Evolutionary conservation across 2,113 vertebrate genomes (phyloP).

Genomic region (Plecturocebus donacophilus): DNA sequence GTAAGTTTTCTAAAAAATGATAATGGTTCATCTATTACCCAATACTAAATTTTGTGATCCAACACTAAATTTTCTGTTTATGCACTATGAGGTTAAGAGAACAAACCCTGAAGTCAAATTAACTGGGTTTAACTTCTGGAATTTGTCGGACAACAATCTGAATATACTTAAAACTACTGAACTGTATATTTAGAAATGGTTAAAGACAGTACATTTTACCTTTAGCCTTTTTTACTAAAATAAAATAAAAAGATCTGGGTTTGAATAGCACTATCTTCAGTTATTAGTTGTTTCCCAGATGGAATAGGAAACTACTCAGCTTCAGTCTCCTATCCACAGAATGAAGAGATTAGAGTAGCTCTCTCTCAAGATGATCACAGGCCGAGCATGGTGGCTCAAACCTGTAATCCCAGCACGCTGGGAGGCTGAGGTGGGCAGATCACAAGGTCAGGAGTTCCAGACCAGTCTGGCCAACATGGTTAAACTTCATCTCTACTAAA

Average conservation of each 20-base stretch:
- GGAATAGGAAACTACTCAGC: neutral
- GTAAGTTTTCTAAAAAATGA: neutral
- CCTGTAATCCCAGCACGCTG: too few species aligned
- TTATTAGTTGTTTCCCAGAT: neutral
- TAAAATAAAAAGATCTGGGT: neutral
- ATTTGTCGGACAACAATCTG: neutral
- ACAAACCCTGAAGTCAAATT: neutral
- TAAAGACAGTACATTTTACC: neutral
- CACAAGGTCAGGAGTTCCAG: too few species aligned
- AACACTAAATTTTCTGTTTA: neutral
- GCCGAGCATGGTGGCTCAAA: too few species aligned
- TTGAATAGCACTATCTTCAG: neutral
- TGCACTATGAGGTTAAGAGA: neutral
- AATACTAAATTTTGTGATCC: neutral
- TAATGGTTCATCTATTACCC: neutral
- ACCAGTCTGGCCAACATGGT: too few species aligned
- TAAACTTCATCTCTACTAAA: too few species aligned
- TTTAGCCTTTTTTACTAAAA: neutral
- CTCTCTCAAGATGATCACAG: neutral
- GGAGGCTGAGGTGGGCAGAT: too few species aligned
- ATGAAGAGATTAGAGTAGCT: neutral
- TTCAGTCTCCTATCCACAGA: neutral
- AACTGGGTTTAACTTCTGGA: conserved; percentile 2
- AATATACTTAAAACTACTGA: neutral
- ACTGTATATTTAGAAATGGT: neutral